Base-by-base conservation (phyloP, 2,113 vertebrate species). In the Circaetus gallicus region DNA sequence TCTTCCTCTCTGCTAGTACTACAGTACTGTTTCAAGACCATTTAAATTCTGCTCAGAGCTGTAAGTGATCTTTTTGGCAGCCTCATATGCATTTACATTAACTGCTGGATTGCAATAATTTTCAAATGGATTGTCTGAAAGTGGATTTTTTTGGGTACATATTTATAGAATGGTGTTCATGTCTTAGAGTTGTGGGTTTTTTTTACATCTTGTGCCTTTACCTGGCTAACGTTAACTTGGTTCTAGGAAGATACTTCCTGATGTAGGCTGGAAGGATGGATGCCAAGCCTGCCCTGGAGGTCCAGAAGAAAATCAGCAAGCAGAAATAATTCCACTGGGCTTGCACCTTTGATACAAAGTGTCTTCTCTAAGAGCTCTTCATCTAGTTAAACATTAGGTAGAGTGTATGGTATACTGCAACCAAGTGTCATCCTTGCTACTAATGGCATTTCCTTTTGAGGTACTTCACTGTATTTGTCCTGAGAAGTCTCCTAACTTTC, bases 21-120 rank as follows among this genome's bases (percentile, higher is more conserved):
- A 43, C 24, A 29, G 12, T 34, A n/a, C 32, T 86, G 10, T 85
- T 96, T 78, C 22, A 79, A 71, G 56, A 89, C 40, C 36, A 32
- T 95, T 91, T 96, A 52, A 72, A 91, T 96, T 82, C 66, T 84
- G 21, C 55, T 88, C 50, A 73, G 50, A 88, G 50, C 74, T 90
- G 22, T 47, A 83, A 65, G 59, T 45, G 40, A 82, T 88, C 74
- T 76, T 83, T 87, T 88, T 95, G 78, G 66, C 66, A 86, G 53
- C 15, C 69, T 90, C 88, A 21, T 32, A 16, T 73, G 43, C 88
- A 53, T 93, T 88, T 90, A 58, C 28, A 49, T 82, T 93, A 73
- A 24, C 85, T 96, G 25, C 82, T 89, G 81, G 61, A 66, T 83
- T 78, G 83, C 80, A 71, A 59, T 86, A 73, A 83, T 45, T 92